Conservation (phyloP, 2,888 invertebrate species). For the Punctoribates punctum region DNA sequence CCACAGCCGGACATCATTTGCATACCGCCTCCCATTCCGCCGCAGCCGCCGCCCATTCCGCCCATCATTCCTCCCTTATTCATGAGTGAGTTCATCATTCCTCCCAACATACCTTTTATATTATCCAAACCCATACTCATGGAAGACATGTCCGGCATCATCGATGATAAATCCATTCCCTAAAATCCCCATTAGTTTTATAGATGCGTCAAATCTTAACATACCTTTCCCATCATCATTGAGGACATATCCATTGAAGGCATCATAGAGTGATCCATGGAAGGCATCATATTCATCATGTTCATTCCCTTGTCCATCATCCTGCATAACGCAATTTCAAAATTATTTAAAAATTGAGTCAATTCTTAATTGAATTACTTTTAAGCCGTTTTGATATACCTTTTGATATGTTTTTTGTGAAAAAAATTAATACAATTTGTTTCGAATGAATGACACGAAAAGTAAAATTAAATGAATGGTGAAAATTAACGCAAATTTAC, state of each 20-base stretch:
- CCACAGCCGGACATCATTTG: slow-evolving; percentile 21
- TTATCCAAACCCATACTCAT: slow-evolving; percentile 3
- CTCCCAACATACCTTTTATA: not conserved
- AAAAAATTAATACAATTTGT: too few relatives aligned
- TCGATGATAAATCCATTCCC: not conserved
- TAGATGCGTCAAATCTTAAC: not conserved
- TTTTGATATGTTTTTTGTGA: too few relatives aligned
- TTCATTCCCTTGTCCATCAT: too few relatives aligned
- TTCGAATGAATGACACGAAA: not conserved
- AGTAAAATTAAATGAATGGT: not conserved
- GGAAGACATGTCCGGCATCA: slow-evolving; percentile 2
- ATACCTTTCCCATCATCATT: not conserved
- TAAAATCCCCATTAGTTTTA: not conserved
- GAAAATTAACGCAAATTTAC: too few relatives aligned
- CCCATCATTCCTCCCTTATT: not conserved
- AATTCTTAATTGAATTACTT: too few relatives aligned
- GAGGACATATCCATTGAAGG: slow-evolving; percentile 3
- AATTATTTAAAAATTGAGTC: too few relatives aligned
- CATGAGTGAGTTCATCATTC: not conserved
- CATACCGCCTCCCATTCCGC: not conserved
- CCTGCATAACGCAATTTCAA: too few relatives aligned
- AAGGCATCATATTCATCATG: not conserved
- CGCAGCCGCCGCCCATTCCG: not conserved
- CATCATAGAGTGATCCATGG: not conserved
- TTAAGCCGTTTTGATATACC: too few relatives aligned